These are phyloP conservation scores for Drosophila multiciliata DNA, from an alignment of 2,888 invertebrate genomes.

Conservation along the genomic window DNA sequence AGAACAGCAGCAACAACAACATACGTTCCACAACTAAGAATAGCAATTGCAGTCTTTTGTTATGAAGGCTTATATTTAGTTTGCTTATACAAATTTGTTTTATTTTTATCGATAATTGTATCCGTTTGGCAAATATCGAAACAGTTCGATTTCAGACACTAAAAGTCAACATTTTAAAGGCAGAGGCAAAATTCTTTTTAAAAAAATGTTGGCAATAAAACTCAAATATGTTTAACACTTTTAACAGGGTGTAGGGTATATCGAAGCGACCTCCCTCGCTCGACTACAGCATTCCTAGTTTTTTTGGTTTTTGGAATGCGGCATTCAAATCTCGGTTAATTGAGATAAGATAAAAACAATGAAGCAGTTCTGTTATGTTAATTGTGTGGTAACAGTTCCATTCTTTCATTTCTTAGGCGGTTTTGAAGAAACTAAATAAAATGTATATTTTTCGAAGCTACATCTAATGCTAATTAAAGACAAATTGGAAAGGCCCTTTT, in stretches of 20 bases:
- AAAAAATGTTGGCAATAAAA: not conserved
- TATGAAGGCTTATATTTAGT: not conserved
- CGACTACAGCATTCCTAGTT: not conserved
- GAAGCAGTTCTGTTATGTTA: slow-evolving; percentile 35
- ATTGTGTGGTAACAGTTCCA: not conserved
- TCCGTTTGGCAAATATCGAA: not conserved
- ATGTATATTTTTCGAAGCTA: not conserved
- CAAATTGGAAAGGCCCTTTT: not conserved
- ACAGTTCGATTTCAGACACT: not conserved
- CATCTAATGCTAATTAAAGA: not conserved
- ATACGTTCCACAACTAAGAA: slow-evolving; percentile 22
- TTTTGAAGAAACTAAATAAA: not conserved
- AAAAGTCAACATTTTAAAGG: not conserved
- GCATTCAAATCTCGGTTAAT: slow-evolving; percentile 31
- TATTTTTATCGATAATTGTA: not conserved
- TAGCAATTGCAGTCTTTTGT: slow-evolving; percentile 14
- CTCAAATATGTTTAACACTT: not conserved
- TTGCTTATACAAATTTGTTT: not conserved
- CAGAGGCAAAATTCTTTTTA: not conserved
- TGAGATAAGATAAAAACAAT: slow-evolving; percentile 64
- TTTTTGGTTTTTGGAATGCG: slow-evolving; percentile 14
- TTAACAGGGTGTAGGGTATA: not conserved
- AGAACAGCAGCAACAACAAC: slow-evolving; percentile 36
- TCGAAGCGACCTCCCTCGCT: not conserved
- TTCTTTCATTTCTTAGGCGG: not conserved